Base-by-base conservation (phyloP, 1,140 invertebrate genomes). In the Drosophila novamexicana region DNA sequence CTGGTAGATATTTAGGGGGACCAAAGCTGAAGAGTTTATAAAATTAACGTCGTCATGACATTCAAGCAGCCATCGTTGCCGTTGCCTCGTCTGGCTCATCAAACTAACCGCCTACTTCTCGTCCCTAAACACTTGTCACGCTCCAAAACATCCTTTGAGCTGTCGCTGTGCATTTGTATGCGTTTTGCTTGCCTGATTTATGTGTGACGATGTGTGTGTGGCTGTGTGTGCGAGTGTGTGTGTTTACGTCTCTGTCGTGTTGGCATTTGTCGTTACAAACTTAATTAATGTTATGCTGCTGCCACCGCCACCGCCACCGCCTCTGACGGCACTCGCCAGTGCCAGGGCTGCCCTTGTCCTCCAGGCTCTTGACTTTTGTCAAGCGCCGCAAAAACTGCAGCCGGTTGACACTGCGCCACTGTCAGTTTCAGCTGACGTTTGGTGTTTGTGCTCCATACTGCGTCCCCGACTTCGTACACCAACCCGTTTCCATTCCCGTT, bases 41-140 rank as follows among this genome's bases (percentile, higher is more conserved):
- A 89, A 89, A 89, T 89, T 89, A 89, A 88, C 84, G 83, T 89
- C 85, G 77, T 88, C 84, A 89, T 84, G 80, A 78, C 77, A 78
- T 84, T 76, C 68, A 69, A 69, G 76, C 66, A 73, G 68, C 64
- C 54, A 50, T 7, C 7, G 32, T 29, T 34, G 39, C n/a, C 39
- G 16, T 42, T 40, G 39, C 36, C 34, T 59, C 45, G 62, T 47
- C 37, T 56, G 40, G 72, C 66, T 71, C 72, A 75, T 70, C 72
- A 75, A 64, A 70, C 66, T 63, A 44, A 7, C 39, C 29, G 16
- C 37, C 53, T 39, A 3, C 42, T 22, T 8, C 12, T 29, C 36
- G 8, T 7, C 18, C 53, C 42, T 40, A 12, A 45, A 29, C 44
- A 58, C 72, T 63, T 70, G 66, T 64, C 67, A 75, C 53, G 72